Percentiles rank a stretch among this genome's conserved stretches.
These are phyloP conservation scores for Cecropterus lyciades DNA, from an alignment of 1,140 invertebrate species.

Conservation along the genomic window DNA sequence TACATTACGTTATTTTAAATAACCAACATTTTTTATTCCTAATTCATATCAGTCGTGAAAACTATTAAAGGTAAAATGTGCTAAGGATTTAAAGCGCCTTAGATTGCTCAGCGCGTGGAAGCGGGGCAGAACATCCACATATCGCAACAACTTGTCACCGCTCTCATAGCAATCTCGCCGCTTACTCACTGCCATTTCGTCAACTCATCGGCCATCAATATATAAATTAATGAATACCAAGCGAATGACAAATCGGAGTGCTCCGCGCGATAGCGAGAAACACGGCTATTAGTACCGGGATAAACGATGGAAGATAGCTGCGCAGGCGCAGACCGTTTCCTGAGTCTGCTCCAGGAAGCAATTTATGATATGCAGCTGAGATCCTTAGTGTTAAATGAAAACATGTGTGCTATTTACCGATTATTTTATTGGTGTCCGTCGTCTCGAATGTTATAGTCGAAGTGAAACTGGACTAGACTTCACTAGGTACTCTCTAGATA, in stretches of 20 bases:
- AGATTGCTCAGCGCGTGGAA: neutral
- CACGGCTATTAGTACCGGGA: conserved; percentile 36
- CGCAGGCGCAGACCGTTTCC: conserved; percentile 32
- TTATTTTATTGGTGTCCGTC: neutral
- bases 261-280: conserved; percentile 29
- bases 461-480: too few species aligned
- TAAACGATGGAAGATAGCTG: conserved; percentile 29
- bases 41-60: too few species aligned
- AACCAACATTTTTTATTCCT: too few species aligned
- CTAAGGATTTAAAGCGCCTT: neutral
- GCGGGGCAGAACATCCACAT: neutral
- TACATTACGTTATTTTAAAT: too few species aligned
- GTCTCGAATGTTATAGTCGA: too few species aligned
- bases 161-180: conserved; percentile 21
- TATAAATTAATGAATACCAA: conserved; percentile 31
- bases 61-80: too few species aligned
- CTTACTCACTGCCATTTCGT: conserved; percentile 36
- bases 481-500: too few species aligned
- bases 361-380: conserved; percentile 32
- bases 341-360: conserved; percentile 20
- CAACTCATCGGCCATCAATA: conserved; percentile 36
- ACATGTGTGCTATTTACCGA: conserved; percentile 4
- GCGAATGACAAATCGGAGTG: conserved; percentile 34
- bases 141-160: conserved; percentile 25
- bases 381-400: conserved; percentile 19